Base-by-base conservation (phyloP, 2,797 vertebrate species). In the Spea hammondii region DNA sequence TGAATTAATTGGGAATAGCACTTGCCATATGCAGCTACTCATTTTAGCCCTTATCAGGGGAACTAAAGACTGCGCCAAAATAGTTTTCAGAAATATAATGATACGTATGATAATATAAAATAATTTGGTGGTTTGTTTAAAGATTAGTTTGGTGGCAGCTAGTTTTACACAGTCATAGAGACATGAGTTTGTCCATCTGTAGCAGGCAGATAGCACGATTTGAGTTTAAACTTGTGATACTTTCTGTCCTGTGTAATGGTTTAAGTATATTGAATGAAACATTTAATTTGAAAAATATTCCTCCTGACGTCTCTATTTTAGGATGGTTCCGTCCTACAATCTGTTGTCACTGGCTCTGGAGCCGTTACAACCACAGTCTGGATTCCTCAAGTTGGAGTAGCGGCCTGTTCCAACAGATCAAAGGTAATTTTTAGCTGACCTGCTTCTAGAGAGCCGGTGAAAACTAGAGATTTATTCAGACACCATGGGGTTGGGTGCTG, bases 331-430 rank as follows among this genome's bases (percentile, higher is more conserved):
- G 93, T 99, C n/a, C 80, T 99, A 13, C 97, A 99, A 89, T 96
- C 96, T 0, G 94, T 97, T 4, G 94, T 98, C 4, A 96, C 96
- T 11, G 96, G 97, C 9, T 97, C 97, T 53, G 97, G 97, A 75
- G 95, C 97, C 4, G 94, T 99, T 86, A 95, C 98, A 87, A 95
- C 94, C 72, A 95, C 94, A 0, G 95, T 96, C n/a, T 99, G 97
- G 97, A 97, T 99, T 85, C 96, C 97, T 72, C 97, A 99, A 77
- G 95, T 99, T 65, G 97, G 97, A 0, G 94, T 99, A 4, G 97
- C 96, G 44, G 93, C 96, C 79, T 99, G 97, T 80, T 98, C 97
- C 85, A 99, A 96, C 87, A 94, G 97, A 89, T 99, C 97, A 73
- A 99, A 99, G 96, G 97, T 97, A 83, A 86, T 0, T 49, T 65